Conservation (phyloP, 2,888 invertebrate genomes). For the Sinotaia quadrata region DNA sequence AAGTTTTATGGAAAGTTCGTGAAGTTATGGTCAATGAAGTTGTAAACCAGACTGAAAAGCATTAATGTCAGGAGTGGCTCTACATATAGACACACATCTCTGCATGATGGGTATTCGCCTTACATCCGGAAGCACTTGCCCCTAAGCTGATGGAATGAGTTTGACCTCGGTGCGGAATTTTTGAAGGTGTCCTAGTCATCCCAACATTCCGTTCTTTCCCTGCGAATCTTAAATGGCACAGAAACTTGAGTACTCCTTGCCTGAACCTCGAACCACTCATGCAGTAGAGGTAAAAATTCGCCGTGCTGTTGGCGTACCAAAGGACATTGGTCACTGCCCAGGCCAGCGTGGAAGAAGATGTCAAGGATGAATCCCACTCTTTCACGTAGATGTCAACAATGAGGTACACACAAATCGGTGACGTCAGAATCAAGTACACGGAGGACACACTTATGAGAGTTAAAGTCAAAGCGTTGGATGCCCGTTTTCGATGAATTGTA, state of each 20-base stretch:
- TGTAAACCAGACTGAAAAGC: no score
- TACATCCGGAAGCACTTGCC: no score
- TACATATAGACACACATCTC: no score
- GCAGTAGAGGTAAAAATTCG: slow-evolving; percentile 39
- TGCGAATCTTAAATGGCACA: no score
- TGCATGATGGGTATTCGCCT: no score
- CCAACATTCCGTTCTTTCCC: no score
- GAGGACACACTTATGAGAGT: slow-evolving; percentile 31
- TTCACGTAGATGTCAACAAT: neutral
- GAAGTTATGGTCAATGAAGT: no score
- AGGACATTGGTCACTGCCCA: slow-evolving; percentile 30
- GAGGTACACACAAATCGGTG: slow-evolving; percentile 31
- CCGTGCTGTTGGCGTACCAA: slow-evolving; percentile 37
- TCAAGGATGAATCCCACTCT: neutral
- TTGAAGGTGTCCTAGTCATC: no score
- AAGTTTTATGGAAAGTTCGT: no score
- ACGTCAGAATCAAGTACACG: slow-evolving; percentile 32
- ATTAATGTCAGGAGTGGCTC: no score
- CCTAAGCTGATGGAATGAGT: no score
- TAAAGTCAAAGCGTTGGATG: slow-evolving; percentile 30
- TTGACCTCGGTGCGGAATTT: no score
- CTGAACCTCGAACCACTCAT: slow-evolving; percentile 32
- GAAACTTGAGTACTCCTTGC: neutral
- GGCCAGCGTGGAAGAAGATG: slow-evolving; percentile 1
- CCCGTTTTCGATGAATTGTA: slow-evolving; percentile 6